Percentiles rank a stretch among this genome's conserved stretches.
These are phyloP conservation scores for Astyanax mexicanus DNA, from an alignment of 2,797 vertebrate genomes.

Conservation along the genomic window DNA sequence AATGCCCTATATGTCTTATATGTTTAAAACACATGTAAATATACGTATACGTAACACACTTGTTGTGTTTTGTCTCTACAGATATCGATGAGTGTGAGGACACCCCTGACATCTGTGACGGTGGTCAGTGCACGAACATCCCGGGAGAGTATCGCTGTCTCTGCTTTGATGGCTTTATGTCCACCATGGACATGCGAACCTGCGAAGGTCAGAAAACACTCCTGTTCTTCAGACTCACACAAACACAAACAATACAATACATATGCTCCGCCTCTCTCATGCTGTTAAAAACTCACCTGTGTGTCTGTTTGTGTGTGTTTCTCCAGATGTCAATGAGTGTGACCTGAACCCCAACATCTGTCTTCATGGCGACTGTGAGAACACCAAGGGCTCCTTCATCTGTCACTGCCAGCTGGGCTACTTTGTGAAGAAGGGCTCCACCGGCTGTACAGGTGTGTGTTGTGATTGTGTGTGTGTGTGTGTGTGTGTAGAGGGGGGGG, in stretches of 20 bases:
- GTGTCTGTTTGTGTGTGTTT: constrained; percentile 17
- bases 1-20: neutral
- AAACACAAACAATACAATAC: no score
- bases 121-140: constrained; percentile 92
- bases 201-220: constrained; percentile 84
- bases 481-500: constrained; percentile 18
- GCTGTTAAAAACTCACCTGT: constrained; percentile 18
- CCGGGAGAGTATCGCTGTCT: constrained; percentile 91
- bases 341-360: constrained; percentile 94
- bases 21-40: neutral
- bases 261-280: constrained; percentile 38
- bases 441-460: constrained; percentile 88
- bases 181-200: constrained; percentile 89
- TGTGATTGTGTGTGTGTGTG: constrained; percentile 41
- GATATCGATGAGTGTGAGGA: constrained; percentile 95
- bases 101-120: constrained; percentile 89
- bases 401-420: constrained; percentile 94
- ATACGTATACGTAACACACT: no score
- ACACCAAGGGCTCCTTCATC: constrained; percentile 94
- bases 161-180: constrained; percentile 92
- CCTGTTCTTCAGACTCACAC: neutral
- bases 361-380: constrained; percentile 92
- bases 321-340: constrained; percentile 91
- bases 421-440: constrained; percentile 89
- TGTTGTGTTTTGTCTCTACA: constrained; percentile 54